Evolutionary conservation across 1,140 invertebrate species (phyloP).

Genomic region (Trichomalopsis sarcophagae): DNA sequence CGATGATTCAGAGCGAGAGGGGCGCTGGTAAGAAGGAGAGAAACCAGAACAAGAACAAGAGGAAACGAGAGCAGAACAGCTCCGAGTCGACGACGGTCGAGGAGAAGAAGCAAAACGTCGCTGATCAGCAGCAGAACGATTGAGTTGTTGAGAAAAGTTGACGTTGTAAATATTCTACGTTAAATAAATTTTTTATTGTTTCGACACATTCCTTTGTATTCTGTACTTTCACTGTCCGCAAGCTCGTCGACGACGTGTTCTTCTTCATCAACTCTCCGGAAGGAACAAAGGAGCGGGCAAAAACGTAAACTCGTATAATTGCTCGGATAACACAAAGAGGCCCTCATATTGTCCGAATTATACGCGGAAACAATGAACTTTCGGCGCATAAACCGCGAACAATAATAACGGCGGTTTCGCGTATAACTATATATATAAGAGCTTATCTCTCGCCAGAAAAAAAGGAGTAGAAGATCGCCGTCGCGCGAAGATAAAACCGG

Average conservation of each 20-base stretch:
- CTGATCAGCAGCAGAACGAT: neutral
- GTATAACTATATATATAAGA: too few species aligned
- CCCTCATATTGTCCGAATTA: neutral
- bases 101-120: constrained; percentile 7
- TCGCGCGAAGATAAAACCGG: neutral
- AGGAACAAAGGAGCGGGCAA: neutral
- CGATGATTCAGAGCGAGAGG: constrained; percentile 76
- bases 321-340: neutral
- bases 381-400: neutral
- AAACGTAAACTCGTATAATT: neutral
- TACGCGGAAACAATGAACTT: neutral
- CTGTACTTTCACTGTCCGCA: neutral
- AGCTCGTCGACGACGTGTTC: neutral
- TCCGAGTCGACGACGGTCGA: neutral
- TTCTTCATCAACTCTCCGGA: neutral
- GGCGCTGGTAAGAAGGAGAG: constrained; percentile 55
- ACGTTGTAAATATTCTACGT: constrained; percentile 18
- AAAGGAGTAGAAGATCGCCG: neutral
- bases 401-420: neutral
- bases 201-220: neutral
- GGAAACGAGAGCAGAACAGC: constrained; percentile 27
- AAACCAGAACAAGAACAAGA: constrained; percentile 60
- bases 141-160: neutral
- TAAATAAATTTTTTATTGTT: constrained; percentile 16
- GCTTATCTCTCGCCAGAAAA: too few species aligned